Evolutionary conservation across 2,113 vertebrate genomes (phyloP).

Genomic region (Clarias batrachus): DNA sequence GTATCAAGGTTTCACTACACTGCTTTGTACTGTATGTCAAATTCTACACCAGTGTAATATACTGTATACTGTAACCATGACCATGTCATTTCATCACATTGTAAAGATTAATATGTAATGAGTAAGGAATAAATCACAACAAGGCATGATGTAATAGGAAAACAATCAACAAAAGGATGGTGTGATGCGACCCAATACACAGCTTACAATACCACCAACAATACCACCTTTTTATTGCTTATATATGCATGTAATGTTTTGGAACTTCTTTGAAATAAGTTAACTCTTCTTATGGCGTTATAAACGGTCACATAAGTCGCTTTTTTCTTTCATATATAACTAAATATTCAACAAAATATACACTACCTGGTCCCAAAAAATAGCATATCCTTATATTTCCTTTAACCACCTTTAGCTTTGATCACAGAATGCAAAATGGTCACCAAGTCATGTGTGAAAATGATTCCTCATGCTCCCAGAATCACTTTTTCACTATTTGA

Average conservation of each 20-base stretch:
- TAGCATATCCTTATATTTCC: too few relatives aligned
- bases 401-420: too few relatives aligned
- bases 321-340: background rate
- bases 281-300: background rate
- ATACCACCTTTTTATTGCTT: background rate
- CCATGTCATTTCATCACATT: background rate
- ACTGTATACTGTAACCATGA: background rate
- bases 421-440: too few relatives aligned
- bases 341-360: background rate
- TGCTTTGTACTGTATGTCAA: background rate
- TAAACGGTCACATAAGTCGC: background rate
- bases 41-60: background rate
- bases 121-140: background rate
- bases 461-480: too few relatives aligned
- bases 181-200: background rate
- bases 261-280: background rate
- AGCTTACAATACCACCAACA: background rate
- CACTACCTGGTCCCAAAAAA: too few relatives aligned
- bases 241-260: background rate
- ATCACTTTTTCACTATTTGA: too few relatives aligned
- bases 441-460: too few relatives aligned
- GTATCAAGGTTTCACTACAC: background rate
- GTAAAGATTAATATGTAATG: background rate
- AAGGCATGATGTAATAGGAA: background rate
- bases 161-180: background rate